Conservation (phyloP, 2,113 vertebrate species). For the Centropus unirufus region DNA sequence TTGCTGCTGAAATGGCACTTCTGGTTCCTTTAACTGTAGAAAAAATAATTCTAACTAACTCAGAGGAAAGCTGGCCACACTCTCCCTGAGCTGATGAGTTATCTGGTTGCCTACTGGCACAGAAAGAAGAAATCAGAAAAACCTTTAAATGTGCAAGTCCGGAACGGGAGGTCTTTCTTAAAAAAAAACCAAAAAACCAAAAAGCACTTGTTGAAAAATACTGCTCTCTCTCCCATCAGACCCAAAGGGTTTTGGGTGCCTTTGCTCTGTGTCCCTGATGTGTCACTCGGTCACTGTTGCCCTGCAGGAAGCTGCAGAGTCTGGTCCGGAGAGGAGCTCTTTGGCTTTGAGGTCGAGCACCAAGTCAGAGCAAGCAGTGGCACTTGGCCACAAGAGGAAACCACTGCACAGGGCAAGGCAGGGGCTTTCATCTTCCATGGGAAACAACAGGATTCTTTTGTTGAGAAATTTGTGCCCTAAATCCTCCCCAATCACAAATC, state of each 20-base stretch:
- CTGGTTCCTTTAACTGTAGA: conserved; percentile 9
- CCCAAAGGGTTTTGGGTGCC: background rate
- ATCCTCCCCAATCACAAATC: background rate
- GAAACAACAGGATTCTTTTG: background rate
- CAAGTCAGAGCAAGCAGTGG: background rate
- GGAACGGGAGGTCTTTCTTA: background rate
- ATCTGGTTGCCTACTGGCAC: background rate
- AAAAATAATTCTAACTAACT: background rate
- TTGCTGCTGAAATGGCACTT: conserved; percentile 42
- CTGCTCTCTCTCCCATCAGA: background rate
- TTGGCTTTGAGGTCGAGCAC: background rate
- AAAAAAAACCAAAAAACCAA: background rate
- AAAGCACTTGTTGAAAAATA: conserved; percentile 25
- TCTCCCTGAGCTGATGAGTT: background rate
- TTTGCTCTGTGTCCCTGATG: background rate
- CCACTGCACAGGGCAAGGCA: background rate
- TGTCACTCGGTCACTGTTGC: background rate
- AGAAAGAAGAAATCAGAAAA: background rate
- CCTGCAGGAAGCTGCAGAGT: background rate
- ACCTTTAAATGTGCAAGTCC: background rate
- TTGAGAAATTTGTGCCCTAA: background rate
- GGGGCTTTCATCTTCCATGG: background rate
- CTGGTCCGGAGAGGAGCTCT: conserved; percentile 12
- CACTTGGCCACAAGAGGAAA: background rate
- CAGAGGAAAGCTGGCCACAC: background rate